Evolutionary conservation across 2,113 vertebrate genomes (phyloP).

Genomic region (Trochalopteron elliotii): DNA sequence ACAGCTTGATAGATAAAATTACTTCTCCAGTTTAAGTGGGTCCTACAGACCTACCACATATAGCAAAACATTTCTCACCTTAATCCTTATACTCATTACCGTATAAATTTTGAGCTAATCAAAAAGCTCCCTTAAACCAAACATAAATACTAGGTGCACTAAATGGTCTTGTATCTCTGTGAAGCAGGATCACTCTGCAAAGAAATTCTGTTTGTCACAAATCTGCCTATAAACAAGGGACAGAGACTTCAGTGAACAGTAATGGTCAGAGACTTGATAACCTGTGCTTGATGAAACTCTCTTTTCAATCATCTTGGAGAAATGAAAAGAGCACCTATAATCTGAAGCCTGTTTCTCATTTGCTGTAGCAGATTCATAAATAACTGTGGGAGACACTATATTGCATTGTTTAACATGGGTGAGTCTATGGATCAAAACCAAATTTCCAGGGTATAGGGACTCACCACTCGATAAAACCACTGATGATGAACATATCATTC

Average conservation of each 20-base stretch:
- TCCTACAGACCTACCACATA: neutral
- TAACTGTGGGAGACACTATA: neutral
- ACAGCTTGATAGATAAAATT: neutral
- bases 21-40: neutral
- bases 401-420: neutral
- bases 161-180: neutral
- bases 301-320: neutral
- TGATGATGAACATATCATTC: neutral
- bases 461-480: neutral
- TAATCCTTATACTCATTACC: neutral
- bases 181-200: neutral
- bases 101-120: neutral
- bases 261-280: neutral
- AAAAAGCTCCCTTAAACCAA: neutral
- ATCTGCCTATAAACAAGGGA: neutral
- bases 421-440: neutral
- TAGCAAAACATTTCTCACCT: neutral
- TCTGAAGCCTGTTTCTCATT: constrained; percentile 2
- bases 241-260: neutral
- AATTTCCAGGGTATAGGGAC: neutral
- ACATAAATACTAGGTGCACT: neutral
- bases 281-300: neutral
- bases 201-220: neutral
- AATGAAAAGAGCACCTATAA: neutral
- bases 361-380: neutral